Evolutionary conservation across 1,140 invertebrate species (phyloP), one percentile per base, ranked within the genome.

Genomic region (Drosophila sturtevanti): DNA sequence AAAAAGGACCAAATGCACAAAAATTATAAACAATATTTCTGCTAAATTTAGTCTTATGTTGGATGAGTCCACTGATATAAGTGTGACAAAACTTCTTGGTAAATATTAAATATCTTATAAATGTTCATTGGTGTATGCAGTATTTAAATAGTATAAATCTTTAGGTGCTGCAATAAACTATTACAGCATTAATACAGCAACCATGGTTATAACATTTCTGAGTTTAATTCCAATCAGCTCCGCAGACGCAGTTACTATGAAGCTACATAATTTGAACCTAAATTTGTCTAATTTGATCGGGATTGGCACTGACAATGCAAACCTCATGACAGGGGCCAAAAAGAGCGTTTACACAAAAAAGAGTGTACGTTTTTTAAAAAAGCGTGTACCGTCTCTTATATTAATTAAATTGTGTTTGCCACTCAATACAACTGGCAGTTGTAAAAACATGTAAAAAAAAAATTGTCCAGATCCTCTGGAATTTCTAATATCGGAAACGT

Each of bases 61-160:
- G n/a, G n/a, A 62, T 7, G 60, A 62, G 41, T 62, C 41, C n/a
- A 62, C 60, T 1, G 41, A 62, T 62, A 62, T 62, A 22, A 62
- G 60, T 48, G 38, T 35, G 24, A 62, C 60, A 21, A 62, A 62
- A 18, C 7, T 62, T 4, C 14, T 62, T 11, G 24, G 41, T 51
- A 51, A 38, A 38, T 14, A 38, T 38, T n/a, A 38, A n/a, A n/a
- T n/a, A n/a, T n/a, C n/a, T n/a, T n/a, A 11, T 37, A 11, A n/a
- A n/a, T n/a, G n/a, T n/a, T n/a, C n/a, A n/a, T n/a, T n/a, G n/a
- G n/a, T n/a, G n/a, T n/a, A n/a, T n/a, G n/a, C n/a, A n/a, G n/a
- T n/a, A n/a, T n/a, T n/a, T n/a, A n/a, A n/a, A n/a, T n/a, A n/a
- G n/a, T n/a, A n/a, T n/a, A n/a, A n/a, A n/a, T n/a, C n/a, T n/a